Base-by-base conservation (phyloP, 2,113 vertebrate species). In the Cromileptes altivelis region DNA sequence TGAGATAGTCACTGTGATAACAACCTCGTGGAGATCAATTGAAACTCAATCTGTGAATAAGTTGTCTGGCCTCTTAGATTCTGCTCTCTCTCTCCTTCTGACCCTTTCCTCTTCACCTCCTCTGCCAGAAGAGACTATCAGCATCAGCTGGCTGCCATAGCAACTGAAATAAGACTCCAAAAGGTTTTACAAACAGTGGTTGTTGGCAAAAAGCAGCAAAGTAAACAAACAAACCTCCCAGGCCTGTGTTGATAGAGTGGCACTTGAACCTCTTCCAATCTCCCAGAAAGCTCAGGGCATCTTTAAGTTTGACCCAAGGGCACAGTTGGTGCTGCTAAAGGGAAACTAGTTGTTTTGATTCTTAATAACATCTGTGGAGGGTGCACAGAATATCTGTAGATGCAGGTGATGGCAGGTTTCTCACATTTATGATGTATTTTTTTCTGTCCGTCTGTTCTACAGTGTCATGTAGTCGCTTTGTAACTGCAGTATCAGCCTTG, bases 1-100 rank as follows among this genome's bases (percentile, higher is more conserved):
- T 8, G 67, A 85, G 75, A 82, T 77, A 60, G 80, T 79, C 76
- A 7, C 85, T 78, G 27, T 40, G 82, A 85, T 84, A 89, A 85
- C 53, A 74, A 78, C 60, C 40, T 56, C 75, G 40, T 23, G 67
- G 70, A 85, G 89, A 94, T 94, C 92, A 91, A 92, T 93, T 85
- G 83, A 89, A 91, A 91, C 88, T 90, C 76, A 6, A 92, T 93
- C 80, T 75, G 70, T 73, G 82, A 87, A 81, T 76, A 81, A 86
- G 82, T 68, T 57, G 81, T 65, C 75, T 23, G 67, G 55, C 75
- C 64, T 84, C 81, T 80, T n/a, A 18, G 37, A 40, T 75, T 81
- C 67, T 27, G 63, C 50, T 2, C 62, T 13, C 67, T 17, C 3
- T 49, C 56, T 42, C 77, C 21, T 60, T 71, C 77, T 49, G 74